A percentile compares a stretch with the other conserved stretches of the same genome.
Evolutionary conservation across 2,888 invertebrate genomes (phyloP).

Genomic region (Tromatobia lineatoria): DNA sequence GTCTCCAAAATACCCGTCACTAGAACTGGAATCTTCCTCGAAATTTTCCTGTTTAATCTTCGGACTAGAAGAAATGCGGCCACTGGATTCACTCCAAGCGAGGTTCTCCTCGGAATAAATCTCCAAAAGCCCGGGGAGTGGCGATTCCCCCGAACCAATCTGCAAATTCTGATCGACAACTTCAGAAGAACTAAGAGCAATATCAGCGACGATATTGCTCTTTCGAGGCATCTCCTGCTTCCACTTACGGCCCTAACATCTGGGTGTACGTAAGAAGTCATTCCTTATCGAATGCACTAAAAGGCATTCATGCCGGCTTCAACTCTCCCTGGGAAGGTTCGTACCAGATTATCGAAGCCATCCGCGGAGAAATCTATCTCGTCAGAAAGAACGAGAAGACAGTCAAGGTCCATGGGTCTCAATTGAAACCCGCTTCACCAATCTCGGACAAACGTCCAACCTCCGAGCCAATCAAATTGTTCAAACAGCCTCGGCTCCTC

Average conservation of each 20-base stretch:
- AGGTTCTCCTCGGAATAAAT: background rate
- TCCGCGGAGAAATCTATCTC: background rate
- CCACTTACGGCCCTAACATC: background rate
- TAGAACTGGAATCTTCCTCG: constrained; percentile 36
- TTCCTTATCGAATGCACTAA: background rate
- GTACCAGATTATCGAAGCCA: background rate
- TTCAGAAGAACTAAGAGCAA: background rate
- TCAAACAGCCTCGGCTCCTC: too few relatives aligned
- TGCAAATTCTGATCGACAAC: background rate
- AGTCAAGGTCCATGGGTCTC: too few relatives aligned
- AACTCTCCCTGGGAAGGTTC: background rate
- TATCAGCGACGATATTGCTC: background rate
- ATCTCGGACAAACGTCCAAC: too few relatives aligned
- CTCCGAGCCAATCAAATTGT: too few relatives aligned
- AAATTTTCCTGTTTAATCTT: constrained; percentile 46
- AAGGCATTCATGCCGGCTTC: background rate
- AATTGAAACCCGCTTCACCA: too few relatives aligned
- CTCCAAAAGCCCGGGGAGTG: background rate
- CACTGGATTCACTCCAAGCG: constrained; percentile 37
- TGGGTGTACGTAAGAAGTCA: background rate
- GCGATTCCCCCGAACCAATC: background rate
- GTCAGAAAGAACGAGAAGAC: background rate
- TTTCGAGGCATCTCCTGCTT: too few relatives aligned
- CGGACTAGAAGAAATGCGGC: constrained; percentile 56
- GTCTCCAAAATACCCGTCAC: constrained; percentile 29